These are phyloP conservation scores for Metacarcinus magister DNA, from an alignment of 2,888 invertebrate genomes.

Conservation along the genomic window DNA sequence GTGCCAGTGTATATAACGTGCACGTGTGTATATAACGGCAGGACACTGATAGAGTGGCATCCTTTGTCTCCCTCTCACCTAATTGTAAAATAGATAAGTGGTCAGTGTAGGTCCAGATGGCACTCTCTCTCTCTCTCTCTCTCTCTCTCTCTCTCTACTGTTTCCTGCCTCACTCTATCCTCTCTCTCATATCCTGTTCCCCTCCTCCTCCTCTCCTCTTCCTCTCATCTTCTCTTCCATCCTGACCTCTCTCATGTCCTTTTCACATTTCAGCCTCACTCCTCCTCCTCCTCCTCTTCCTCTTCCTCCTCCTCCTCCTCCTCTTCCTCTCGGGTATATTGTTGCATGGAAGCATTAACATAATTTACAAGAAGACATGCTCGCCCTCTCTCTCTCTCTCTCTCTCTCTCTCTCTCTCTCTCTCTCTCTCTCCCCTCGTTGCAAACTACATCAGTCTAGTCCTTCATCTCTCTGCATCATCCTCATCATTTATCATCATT, in stretches of 20 bases:
- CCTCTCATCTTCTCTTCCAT: not conserved
- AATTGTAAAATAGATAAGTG: slow-evolving; percentile 1
- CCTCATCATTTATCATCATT: not conserved
- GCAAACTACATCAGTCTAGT: not conserved
- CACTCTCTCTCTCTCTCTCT: slow-evolving; percentile 19
- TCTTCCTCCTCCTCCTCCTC: not conserved
- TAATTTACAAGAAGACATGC: not conserved
- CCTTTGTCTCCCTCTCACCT: no score
- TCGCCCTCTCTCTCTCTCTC: not conserved
- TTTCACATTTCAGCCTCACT: not conserved
- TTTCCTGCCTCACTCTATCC: slow-evolving; percentile 23
- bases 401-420: not conserved
- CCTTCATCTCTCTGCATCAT: not conserved
- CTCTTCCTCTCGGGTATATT: not conserved
- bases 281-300: not conserved
- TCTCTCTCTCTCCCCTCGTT: not conserved
- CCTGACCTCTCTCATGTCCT: not conserved
- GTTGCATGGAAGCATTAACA: not conserved
- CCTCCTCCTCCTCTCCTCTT: not conserved
- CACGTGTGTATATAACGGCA: not conserved
- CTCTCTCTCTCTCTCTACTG: slow-evolving; percentile 56
- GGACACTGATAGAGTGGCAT: not conserved
- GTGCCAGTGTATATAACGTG: no score
- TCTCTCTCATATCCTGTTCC: not conserved
- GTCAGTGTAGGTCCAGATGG: not conserved